A percentile compares a stretch with the other conserved stretches of the same genome.
Evolutionary conservation across 2,888 invertebrate genomes (phyloP).

Genomic region (Automeris io): DNA sequence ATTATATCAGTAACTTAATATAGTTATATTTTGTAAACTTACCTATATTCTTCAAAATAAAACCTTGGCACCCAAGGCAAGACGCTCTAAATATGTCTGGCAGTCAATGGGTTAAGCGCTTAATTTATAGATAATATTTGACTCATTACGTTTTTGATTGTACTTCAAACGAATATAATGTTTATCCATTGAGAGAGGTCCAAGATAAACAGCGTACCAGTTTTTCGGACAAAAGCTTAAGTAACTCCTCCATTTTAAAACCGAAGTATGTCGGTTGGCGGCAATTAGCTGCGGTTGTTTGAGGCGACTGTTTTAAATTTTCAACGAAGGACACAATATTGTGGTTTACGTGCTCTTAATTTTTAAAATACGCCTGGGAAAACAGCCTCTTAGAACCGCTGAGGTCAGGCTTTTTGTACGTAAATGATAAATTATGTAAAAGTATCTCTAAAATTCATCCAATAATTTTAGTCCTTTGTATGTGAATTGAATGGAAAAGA

Average conservation of each 20-base stretch:
- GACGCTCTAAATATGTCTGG: too few species aligned
- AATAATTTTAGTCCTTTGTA: neutral
- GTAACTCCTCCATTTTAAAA: constrained; percentile 5
- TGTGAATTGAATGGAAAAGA: too few species aligned
- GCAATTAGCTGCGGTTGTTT: constrained; percentile 30
- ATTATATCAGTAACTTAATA: too few species aligned
- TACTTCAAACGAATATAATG: too few species aligned
- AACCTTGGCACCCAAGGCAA: too few species aligned
- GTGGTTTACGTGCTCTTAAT: constrained; percentile 31
- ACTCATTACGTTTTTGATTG: too few species aligned
- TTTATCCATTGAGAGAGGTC: too few species aligned
- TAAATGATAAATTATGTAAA: constrained; percentile 5
- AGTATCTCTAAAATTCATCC: constrained; percentile 1
- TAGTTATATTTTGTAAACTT: too few species aligned
- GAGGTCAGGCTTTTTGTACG: constrained; percentile 1
- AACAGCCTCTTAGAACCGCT: constrained; percentile 5
- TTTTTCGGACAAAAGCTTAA: constrained; percentile 7
- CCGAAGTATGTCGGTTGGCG: constrained; percentile 18
- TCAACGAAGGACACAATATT: constrained; percentile 34
- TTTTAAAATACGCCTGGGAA: constrained; percentile 32
- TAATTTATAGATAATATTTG: too few species aligned
- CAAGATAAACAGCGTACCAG: neutral
- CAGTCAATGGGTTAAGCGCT: too few species aligned
- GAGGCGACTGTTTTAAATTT: constrained; percentile 33
- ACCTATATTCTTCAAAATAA: too few species aligned